phyloP scores from a whole-genome alignment of 1,140 invertebrate genomes.

The Ceratina australensis region DNA sequence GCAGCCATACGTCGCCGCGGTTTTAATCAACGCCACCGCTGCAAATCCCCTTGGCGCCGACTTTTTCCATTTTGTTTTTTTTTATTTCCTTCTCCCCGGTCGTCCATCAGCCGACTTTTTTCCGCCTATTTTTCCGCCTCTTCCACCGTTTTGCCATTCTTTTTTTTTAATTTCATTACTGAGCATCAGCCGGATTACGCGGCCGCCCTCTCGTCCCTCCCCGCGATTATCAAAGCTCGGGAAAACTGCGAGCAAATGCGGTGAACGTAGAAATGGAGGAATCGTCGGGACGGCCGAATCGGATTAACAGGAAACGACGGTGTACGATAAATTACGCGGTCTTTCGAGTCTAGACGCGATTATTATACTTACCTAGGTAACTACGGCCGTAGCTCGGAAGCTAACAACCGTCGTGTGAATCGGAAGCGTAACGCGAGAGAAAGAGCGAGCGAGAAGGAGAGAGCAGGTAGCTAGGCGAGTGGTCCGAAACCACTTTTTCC shows the following conservation, averaged over 20 bases:
- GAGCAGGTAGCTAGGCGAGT: too few relatives aligned
- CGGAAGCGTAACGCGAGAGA: too few relatives aligned
- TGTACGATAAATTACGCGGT: too few relatives aligned
- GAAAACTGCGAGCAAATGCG: slow-evolving; percentile 73
- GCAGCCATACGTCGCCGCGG: slow-evolving; percentile 70
- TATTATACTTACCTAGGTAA: too few relatives aligned
- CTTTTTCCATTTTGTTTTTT: slow-evolving; percentile 62
- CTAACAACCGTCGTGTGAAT: too few relatives aligned
- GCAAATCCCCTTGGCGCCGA: slow-evolving; percentile 73
- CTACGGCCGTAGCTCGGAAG: too few relatives aligned
- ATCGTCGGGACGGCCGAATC: too few relatives aligned
- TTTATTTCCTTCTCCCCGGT: background rate
- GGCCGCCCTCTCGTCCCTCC: slow-evolving; percentile 71
- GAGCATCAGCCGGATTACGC: slow-evolving; percentile 76
- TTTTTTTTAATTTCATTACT: slow-evolving; percentile 77
- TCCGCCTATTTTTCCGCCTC: slow-evolving; percentile 10
- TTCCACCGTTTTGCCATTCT: slow-evolving; percentile 42
- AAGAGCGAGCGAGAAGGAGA: too few relatives aligned
- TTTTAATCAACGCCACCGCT: slow-evolving; percentile 75
- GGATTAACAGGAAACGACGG: too few relatives aligned
- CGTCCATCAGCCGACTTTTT: slow-evolving; percentile 40
- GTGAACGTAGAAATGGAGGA: slow-evolving; percentile 8
- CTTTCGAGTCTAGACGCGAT: too few relatives aligned
- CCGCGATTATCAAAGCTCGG: slow-evolving; percentile 75
- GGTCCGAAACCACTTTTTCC: too few relatives aligned